These are phyloP conservation scores for Cremastinae sp. DNA, from an alignment of 2,888 invertebrate species.

Conservation along the genomic window DNA sequence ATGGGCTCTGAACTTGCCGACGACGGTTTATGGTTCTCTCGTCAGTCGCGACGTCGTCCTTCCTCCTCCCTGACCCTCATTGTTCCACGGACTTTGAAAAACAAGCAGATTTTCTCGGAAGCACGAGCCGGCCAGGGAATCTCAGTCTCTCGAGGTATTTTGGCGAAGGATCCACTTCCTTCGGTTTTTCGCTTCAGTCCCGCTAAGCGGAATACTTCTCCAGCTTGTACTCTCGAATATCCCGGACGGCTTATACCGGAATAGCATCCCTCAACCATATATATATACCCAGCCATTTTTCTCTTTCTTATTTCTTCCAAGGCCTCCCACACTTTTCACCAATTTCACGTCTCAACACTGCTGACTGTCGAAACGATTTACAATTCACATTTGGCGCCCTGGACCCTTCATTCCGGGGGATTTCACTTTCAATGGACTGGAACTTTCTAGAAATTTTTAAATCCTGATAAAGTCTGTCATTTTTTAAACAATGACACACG, in stretches of 20 bases:
- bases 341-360: conserved; percentile 4
- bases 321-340: conserved; percentile 18
- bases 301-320: conserved; percentile 4
- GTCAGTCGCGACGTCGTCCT: conserved; percentile 21
- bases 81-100: conserved; percentile 67
- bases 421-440: no score
- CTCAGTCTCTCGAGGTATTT: conserved; percentile 37
- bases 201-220: conserved; percentile 9
- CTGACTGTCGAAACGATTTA: conserved; percentile 46
- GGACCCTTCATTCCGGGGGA: conserved; percentile 9
- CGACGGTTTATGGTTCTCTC: conserved; percentile 53
- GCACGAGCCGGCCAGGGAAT: conserved; percentile 35
- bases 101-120: conserved; percentile 67
- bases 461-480: no score
- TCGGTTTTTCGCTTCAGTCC: conserved; percentile 6
- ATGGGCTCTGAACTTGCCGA: conserved; percentile 36
- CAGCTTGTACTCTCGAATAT: not conserved
- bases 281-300: no score
- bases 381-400: conserved; percentile 34
- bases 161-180: conserved; percentile 25
- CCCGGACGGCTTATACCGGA: not conserved
- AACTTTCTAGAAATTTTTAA: no score
- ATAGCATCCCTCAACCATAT: no score
- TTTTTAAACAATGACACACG: no score
- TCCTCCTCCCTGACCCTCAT: conserved; percentile 22